Percentiles rank a stretch among this genome's conserved stretches.
These are phyloP conservation scores for Eurois occulta DNA, from an alignment of 2,888 invertebrate species.

Conservation along the genomic window DNA sequence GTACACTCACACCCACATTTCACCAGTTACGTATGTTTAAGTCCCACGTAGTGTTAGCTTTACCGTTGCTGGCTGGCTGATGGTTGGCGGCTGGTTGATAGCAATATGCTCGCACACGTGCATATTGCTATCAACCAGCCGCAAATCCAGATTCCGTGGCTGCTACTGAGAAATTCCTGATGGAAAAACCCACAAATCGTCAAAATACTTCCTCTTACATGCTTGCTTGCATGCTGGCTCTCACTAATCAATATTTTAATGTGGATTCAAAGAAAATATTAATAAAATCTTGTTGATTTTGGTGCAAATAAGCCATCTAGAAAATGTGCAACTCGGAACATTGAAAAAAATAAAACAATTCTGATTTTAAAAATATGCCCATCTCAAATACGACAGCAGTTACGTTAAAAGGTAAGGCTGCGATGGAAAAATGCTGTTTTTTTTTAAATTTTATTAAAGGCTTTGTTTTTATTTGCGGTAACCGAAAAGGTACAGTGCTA, in stretches of 20 bases:
- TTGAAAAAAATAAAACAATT: slow-evolving; percentile 17
- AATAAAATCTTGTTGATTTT: neutral
- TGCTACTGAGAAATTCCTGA: neutral
- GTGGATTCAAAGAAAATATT: neutral
- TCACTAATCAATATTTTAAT: neutral
- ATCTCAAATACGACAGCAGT: neutral
- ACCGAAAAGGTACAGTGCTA: neutral
- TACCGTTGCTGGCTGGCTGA: too few species aligned
- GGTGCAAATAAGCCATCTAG: neutral
- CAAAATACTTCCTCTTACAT: neutral
- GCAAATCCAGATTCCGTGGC: neutral
- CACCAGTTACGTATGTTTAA: neutral
- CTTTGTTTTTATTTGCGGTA: slow-evolving; percentile 8
- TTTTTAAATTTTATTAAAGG: neutral
- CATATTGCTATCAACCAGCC: neutral
- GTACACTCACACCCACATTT: neutral
- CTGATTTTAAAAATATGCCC: slow-evolving; percentile 5
- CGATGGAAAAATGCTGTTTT: neutral
- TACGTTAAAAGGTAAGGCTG: slow-evolving; percentile 15
- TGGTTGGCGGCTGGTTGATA: too few species aligned
- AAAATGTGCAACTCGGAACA: neutral
- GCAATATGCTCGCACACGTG: too few species aligned
- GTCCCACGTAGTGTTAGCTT: too few species aligned
- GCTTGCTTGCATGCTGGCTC: neutral
- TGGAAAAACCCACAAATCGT: neutral